Percentiles rank a stretch among this genome's conserved stretches.
phyloP scores from a whole-genome alignment of 1,140 invertebrate species.

The Danaus plexippus region DNA sequence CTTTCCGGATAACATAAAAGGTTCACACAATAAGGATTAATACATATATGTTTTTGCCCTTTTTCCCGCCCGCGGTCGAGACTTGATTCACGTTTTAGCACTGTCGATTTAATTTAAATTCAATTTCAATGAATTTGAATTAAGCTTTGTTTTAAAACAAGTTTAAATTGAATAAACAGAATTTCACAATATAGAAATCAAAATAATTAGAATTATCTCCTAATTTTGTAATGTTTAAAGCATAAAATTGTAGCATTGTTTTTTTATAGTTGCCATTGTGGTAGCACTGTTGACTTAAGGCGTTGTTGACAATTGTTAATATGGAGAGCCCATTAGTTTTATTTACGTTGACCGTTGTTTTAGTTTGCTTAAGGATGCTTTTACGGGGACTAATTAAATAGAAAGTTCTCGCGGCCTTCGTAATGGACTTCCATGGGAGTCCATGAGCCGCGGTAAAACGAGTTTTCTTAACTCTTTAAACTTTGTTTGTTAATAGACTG shows the following conservation, averaged over 20 bases:
- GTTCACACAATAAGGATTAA: constrained; percentile 24
- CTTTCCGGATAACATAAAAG: constrained; percentile 64
- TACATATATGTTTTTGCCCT: constrained; percentile 10
- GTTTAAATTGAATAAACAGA: too few relatives aligned
- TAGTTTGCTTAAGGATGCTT: constrained; percentile 26
- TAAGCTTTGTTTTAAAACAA: too few relatives aligned
- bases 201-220: too few relatives aligned
- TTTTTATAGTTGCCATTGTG: too few relatives aligned
- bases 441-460: neutral
- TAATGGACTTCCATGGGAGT: constrained; percentile 13
- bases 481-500: too few relatives aligned
- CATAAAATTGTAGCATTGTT: too few relatives aligned
- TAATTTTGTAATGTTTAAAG: too few relatives aligned
- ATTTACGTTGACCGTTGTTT: constrained; percentile 14
- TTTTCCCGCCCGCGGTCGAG: constrained; percentile 6
- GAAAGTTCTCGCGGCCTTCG: constrained; percentile 13
- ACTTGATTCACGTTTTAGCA: constrained; percentile 6
- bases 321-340: neutral
- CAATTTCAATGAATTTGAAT: too few relatives aligned
- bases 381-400: constrained; percentile 25
- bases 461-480: neutral
- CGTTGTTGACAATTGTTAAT: too few relatives aligned
- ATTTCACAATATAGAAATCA: too few relatives aligned
- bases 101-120: too few relatives aligned
- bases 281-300: too few relatives aligned